These are phyloP conservation scores for Thunnus maccoyii DNA, from an alignment of 2,113 vertebrate species.

Conservation along the genomic window DNA sequence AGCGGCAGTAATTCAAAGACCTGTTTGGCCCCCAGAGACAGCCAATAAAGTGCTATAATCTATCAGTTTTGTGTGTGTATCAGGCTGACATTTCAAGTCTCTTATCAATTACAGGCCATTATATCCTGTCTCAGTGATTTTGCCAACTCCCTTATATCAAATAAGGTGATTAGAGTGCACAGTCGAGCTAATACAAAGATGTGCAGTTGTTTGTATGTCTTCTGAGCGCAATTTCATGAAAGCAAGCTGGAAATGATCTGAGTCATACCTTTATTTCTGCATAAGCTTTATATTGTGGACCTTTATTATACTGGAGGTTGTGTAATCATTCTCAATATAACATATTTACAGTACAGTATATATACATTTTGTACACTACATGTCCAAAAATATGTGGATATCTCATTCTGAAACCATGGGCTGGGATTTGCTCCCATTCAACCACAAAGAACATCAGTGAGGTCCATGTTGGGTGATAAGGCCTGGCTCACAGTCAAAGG, in stretches of 20 bases:
- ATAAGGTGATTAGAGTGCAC: slow-evolving; percentile 57
- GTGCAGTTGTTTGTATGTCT: slow-evolving; percentile 1
- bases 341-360: too few species aligned
- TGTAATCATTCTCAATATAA: too few species aligned
- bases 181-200: slow-evolving; percentile 22
- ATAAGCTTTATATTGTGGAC: background rate
- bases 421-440: too few species aligned
- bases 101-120: slow-evolving; percentile 76
- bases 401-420: too few species aligned
- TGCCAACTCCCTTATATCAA: slow-evolving; percentile 54
- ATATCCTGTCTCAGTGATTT: slow-evolving; percentile 63
- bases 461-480: too few species aligned
- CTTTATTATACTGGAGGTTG: background rate
- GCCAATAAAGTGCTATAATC: slow-evolving; percentile 75
- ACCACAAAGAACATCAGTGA: too few species aligned
- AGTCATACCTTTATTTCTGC: background rate
- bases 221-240: background rate
- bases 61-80: slow-evolving; percentile 74
- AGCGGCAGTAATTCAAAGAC: slow-evolving; percentile 74
- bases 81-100: slow-evolving; percentile 72
- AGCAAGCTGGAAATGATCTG: background rate
- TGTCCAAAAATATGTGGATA: too few species aligned
- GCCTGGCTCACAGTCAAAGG: too few species aligned
- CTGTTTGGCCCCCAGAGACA: slow-evolving; percentile 69
- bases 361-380: too few species aligned